Percentiles rank a stretch among this genome's conserved stretches.
These are phyloP conservation scores for Bostrychus sinensis DNA, from an alignment of 2,113 vertebrate genomes.

Conservation along the genomic window DNA sequence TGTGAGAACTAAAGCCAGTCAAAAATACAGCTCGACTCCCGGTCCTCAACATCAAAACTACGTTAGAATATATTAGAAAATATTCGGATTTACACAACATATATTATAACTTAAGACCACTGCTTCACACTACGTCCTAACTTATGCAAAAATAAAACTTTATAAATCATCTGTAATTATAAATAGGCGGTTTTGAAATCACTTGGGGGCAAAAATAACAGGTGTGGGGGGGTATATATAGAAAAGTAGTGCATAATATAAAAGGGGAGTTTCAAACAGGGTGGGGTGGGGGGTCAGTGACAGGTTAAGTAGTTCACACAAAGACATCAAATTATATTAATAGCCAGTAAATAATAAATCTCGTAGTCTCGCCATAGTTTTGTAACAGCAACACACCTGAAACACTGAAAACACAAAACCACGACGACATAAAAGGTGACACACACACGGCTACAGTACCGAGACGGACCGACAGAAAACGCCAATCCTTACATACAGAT, in stretches of 20 bases:
- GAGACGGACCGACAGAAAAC: slow-evolving; percentile 75
- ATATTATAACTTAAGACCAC: slow-evolving; percentile 73
- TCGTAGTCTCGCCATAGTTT: slow-evolving; percentile 47
- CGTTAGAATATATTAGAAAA: slow-evolving; percentile 70
- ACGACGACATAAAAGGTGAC: slow-evolving; percentile 63
- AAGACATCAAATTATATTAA: slow-evolving; percentile 49
- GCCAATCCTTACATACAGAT: slow-evolving; percentile 87
- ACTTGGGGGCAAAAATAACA: slow-evolving; percentile 60
- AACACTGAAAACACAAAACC: slow-evolving; percentile 57
- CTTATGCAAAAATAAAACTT: slow-evolving; percentile 85
- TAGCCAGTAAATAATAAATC: slow-evolving; percentile 57
- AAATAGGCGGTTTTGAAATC: slow-evolving; percentile 74
- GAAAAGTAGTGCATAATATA: slow-evolving; percentile 93
- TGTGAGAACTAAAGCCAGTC: slow-evolving; percentile 54
- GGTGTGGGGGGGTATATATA: slow-evolving; percentile 79
- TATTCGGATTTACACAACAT: slow-evolving; percentile 79
- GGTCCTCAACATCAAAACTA: slow-evolving; percentile 51
- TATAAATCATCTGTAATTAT: slow-evolving; percentile 89
- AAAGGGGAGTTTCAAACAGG: slow-evolving; percentile 46
- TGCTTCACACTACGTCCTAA: slow-evolving; percentile 83
- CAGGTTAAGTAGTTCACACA: slow-evolving; percentile 54
- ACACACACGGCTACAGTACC: slow-evolving; percentile 85
- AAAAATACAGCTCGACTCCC: slow-evolving; percentile 15
- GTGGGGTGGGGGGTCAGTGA: slow-evolving; percentile 43
- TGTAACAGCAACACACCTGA: slow-evolving; percentile 64